Evolutionary conservation across 2,888 invertebrate genomes (phyloP).

Genomic region (Morpho helenor): DNA sequence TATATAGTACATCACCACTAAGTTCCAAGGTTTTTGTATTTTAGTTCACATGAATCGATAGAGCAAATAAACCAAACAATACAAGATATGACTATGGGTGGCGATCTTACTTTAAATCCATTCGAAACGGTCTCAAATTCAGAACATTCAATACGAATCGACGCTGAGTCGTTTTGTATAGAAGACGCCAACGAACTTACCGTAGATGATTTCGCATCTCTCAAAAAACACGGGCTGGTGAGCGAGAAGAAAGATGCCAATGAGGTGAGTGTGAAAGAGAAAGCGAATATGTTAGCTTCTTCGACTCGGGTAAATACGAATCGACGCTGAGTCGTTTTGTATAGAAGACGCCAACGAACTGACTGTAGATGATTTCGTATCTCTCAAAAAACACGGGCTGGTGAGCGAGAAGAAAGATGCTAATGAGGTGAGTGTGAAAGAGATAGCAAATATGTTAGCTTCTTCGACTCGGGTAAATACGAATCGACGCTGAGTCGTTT

Average conservation of each 20-base stretch:
- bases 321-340: slow-evolving; percentile 65
- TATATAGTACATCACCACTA: neutral
- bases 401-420: slow-evolving; percentile 58
- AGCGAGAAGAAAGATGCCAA: slow-evolving; percentile 60
- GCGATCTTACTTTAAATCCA: slow-evolving; percentile 66
- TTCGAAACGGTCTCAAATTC: slow-evolving; percentile 56
- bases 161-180: slow-evolving; percentile 61
- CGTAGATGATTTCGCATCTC: slow-evolving; percentile 67
- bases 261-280: slow-evolving; percentile 43
- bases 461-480: slow-evolving; percentile 51
- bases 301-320: slow-evolving; percentile 48
- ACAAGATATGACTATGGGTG: slow-evolving; percentile 73
- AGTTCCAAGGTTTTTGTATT: neutral
- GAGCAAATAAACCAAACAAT: slow-evolving; percentile 75
- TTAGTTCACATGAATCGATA: slow-evolving; percentile 61
- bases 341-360: slow-evolving; percentile 61
- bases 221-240: slow-evolving; percentile 68
- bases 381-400: slow-evolving; percentile 68
- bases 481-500: slow-evolving; percentile 64
- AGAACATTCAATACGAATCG: slow-evolving; percentile 64
- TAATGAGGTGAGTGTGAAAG: slow-evolving; percentile 49
- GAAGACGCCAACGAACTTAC: slow-evolving; percentile 64
- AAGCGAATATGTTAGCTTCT: slow-evolving; percentile 45
- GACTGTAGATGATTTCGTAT: slow-evolving; percentile 68
- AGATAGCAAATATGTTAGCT: slow-evolving; percentile 37